phyloP scores from a whole-genome alignment of 2,797 vertebrate species.

The Smutsia gigantea region DNA sequence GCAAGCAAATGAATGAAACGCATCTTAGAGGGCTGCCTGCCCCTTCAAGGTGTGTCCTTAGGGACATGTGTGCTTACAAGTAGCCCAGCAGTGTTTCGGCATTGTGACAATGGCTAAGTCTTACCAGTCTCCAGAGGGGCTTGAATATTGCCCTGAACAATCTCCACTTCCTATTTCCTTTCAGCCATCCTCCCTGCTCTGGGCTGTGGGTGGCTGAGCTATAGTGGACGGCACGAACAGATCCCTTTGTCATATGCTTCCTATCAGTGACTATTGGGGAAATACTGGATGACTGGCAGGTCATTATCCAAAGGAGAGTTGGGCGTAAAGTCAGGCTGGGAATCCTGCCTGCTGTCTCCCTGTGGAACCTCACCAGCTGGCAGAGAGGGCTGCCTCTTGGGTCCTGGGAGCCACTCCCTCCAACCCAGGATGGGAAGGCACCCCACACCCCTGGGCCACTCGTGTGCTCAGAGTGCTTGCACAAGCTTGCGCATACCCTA shows the following conservation, averaged over 20 bases:
- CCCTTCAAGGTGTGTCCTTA: background rate
- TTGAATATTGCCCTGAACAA: rapidly evolving
- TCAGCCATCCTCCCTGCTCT: rapidly evolving
- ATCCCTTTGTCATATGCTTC: background rate
- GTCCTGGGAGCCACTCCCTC: background rate
- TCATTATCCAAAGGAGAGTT: background rate
- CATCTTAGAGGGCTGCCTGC: background rate
- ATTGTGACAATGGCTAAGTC: rapidly evolving
- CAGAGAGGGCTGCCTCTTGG: background rate
- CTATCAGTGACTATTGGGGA: background rate
- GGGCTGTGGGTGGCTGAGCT: rapidly evolving
- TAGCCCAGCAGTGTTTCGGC: rapidly evolving
- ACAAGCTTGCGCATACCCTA: no score
- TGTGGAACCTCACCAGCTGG: background rate
- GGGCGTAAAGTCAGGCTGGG: background rate
- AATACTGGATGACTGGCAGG: rapidly evolving
- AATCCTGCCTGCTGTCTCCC: background rate
- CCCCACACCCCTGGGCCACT: no score
- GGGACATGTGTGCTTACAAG: background rate
- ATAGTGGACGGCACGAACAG: no score
- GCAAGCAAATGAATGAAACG: background rate
- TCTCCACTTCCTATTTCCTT: background rate
- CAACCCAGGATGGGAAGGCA: background rate
- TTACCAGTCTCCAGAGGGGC: rapidly evolving
- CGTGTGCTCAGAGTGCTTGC: no score